Conservation (phyloP, 2,888 invertebrate species). For the Phaonia tiefii region DNA sequence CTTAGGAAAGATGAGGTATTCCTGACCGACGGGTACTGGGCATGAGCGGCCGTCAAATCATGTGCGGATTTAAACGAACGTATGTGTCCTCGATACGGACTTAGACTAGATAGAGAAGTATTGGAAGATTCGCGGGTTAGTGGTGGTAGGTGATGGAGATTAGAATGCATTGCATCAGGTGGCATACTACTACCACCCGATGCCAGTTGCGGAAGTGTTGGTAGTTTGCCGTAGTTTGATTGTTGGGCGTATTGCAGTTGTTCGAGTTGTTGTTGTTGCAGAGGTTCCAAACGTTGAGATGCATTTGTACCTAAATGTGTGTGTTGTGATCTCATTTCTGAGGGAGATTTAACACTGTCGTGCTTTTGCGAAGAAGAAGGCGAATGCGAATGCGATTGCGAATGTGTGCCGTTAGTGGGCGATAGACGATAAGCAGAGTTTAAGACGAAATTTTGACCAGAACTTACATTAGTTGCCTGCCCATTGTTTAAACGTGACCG, state of each 20-base stretch:
- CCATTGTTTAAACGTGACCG: conserved; percentile 70
- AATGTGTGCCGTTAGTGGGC: conserved; percentile 23
- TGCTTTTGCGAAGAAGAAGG: conserved; percentile 7
- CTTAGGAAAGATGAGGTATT: conserved; percentile 69
- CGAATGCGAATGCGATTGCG: background rate
- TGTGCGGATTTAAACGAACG: conserved; percentile 17
- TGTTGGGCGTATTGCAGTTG: conserved; percentile 1
- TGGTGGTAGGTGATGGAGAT: background rate
- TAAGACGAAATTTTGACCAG: conserved; percentile 12
- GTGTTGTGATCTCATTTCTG: conserved; percentile 66
- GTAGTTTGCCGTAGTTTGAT: conserved; percentile 20
- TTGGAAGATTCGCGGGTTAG: conserved; percentile 59
- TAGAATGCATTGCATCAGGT: conserved; percentile 23
- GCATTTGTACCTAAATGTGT: conserved; percentile 37
- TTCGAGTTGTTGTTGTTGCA: conserved; percentile 19
- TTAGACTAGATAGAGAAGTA: conserved; percentile 56
- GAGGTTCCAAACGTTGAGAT: conserved; percentile 65
- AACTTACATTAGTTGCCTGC: conserved; percentile 42
- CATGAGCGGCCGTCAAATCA: conserved; percentile 10
- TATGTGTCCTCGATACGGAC: conserved; percentile 18
- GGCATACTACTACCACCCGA: conserved; percentile 68
- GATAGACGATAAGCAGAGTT: conserved; percentile 47
- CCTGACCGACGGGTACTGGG: conserved; percentile 38
- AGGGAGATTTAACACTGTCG: conserved; percentile 59
- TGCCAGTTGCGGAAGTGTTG: conserved; percentile 43